Evolutionary conservation across 2,113 vertebrate genomes (phyloP), one percentile per base, ranked within the genome.

Genomic region (Melanocharis versteri): DNA sequence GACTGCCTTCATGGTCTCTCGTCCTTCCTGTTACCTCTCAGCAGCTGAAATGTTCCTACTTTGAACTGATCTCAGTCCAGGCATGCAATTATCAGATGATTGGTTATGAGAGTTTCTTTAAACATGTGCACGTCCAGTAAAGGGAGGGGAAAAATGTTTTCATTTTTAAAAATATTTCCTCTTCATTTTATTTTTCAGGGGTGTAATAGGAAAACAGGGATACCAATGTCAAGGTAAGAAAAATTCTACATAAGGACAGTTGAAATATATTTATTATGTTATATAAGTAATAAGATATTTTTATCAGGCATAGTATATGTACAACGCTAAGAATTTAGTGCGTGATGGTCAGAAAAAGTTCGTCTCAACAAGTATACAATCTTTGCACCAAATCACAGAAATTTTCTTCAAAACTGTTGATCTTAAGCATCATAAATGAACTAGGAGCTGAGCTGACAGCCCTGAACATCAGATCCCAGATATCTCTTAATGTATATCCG

Each of bases 181-280:
- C 83, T 85, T 73, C 1, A 2, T 93, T 69, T 89, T 97, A 66
- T 96, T 98, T 90, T 98, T 89, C 98, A 99, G 99, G 99, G 99
- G 99, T 90, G 99, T 99, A 96, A 98, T 99, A 98, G 99, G 99
- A 97, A 99, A 99, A 97, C 99, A 99, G 97, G 99, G 99, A 90
- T 99, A 99, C 97, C 99, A 99, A 80, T 99, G 99, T 98, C 99
- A 99, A 99, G 99, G 99, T 99, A 98, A 99, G 99, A 73, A 65
- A 48, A 88, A 87, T 62, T 79, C 44, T 58, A 45, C 13, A 5
- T 15, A 17, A 31, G 19, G 8, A 28, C 17, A 53, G 18, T 60
- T 93, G 78, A 64, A 84, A 69, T 64, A 2, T 17, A 39, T 40
- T 24, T 81, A 22, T 75, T 58, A 6, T n/a, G 6, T 77, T 78